Conservation (phyloP, 2,888 invertebrate genomes). For the Phytoseiulus persimilis region DNA sequence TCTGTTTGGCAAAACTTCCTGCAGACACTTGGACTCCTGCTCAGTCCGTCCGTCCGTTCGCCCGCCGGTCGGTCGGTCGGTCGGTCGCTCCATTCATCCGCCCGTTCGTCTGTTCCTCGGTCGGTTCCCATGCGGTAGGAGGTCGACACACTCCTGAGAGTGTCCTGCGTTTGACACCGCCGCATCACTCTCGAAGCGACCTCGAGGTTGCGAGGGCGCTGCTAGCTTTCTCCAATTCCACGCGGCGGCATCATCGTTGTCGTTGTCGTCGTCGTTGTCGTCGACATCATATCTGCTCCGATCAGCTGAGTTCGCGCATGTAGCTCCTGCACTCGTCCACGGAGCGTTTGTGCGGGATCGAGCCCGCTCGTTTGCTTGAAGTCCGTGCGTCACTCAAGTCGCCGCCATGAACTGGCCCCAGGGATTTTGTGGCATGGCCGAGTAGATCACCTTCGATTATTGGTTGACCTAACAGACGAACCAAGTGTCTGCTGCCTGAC, state of each 20-base stretch:
- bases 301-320: not conserved
- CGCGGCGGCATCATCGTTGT: too few relatives aligned
- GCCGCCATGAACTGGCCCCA: too few relatives aligned
- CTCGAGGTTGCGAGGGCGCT: conserved; percentile 5
- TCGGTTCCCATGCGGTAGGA: not conserved
- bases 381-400: not conserved
- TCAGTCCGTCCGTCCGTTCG: too few relatives aligned
- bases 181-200: conserved; percentile 5
- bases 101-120: not conserved
- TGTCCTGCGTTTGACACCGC: conserved; percentile 5
- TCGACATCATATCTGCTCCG: not conserved
- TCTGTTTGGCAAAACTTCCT: not conserved
- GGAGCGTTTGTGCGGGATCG: too few relatives aligned
- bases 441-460: not conserved
- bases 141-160: conserved; percentile 5
- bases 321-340: not conserved
- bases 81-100: not conserved
- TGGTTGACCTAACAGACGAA: not conserved
- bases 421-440: not conserved
- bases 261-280: not conserved
- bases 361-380: too few relatives aligned
- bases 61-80: too few relatives aligned
- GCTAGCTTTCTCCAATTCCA: too few relatives aligned
- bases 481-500: not conserved
- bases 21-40: not conserved